Base-by-base conservation (phyloP, 1,140 invertebrate species). In the Drosophila lacteicornis region DNA sequence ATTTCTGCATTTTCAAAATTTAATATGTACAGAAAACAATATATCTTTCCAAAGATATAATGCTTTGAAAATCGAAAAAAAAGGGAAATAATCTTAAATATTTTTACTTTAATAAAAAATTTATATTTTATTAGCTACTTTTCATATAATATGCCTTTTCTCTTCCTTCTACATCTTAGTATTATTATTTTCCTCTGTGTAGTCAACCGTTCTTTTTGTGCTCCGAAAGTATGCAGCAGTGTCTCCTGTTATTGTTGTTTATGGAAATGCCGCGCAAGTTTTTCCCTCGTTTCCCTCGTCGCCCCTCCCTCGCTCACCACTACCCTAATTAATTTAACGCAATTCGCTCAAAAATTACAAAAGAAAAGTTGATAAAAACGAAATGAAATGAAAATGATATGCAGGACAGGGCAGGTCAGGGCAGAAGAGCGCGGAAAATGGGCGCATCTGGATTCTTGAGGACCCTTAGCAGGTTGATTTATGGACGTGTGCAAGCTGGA, bases 281-380 rank as follows among this genome's bases (percentile, higher is more conserved):
- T 87, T 83, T 43, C 62, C 38, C 46, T 61, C 49, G 40, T 51
- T 58, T 71, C 67, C 36, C 17, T 46, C 25, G 9, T 6, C 9
- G 1, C 0, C 19, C 17, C 56, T 33, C 45, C 49, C 45, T 59
- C 11, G 5, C 42, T 56, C 6, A 3, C n/a, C 67, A 70, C 27
- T 36, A 70, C 73, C 84, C 80, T 84, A 87, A 87, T 88, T 88
- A 87, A 87, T 87, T 84, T 84, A 47, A 61, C 68, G 68, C 77
- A 73, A 76, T 85, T 71, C 61, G 58, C 53, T 63, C 71, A 66
- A 84, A 90, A 80, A 71, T 70, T 25, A 75, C 71, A 78, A 42
- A 79, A 84, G 45, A 59, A 85, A 74, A 62, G 36, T 62, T 65
- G 56, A 71, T 74, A 69, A 88, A 55, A 56, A 56, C 33, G 36